Evolutionary conservation across 2,113 vertebrate genomes (phyloP).

Genomic region (Plecturocebus donacophilus): DNA sequence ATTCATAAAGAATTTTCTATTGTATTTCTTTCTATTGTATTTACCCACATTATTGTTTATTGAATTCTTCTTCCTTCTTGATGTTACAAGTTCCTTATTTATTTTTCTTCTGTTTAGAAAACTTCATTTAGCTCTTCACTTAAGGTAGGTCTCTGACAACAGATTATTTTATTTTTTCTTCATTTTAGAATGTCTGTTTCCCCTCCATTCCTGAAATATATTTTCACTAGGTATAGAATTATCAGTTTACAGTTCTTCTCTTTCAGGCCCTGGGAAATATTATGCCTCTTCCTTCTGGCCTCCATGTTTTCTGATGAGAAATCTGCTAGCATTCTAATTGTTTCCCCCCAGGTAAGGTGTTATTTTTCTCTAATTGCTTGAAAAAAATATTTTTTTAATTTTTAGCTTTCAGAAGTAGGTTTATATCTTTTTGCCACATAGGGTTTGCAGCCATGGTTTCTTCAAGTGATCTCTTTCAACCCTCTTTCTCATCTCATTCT

Average conservation of each 20-base stretch:
- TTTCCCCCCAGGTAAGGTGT: neutral
- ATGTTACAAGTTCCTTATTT: neutral
- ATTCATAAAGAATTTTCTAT: too few species aligned
- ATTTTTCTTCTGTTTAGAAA: neutral
- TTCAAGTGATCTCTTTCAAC: neutral
- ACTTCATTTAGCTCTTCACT: neutral
- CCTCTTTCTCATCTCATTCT: neutral
- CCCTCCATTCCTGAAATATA: neutral
- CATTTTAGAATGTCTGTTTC: neutral
- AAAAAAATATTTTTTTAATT: neutral
- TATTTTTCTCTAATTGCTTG: neutral
- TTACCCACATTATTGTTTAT: neutral
- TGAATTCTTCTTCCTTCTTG: neutral
- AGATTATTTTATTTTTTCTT: neutral
- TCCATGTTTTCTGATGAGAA: neutral
- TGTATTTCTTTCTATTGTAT: too few species aligned
- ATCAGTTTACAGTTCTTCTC: neutral
- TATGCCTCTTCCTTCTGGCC: neutral
- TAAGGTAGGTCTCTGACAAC: neutral
- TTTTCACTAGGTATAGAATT: neutral
- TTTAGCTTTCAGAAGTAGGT: neutral
- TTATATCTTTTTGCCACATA: neutral
- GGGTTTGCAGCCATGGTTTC: neutral
- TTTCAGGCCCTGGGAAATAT: neutral
- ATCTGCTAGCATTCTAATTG: neutral